Evolutionary conservation across 1,140 invertebrate species (phyloP), one percentile per base, ranked within the genome.

Genomic region (Leptinotarsa undecemlineata): DNA sequence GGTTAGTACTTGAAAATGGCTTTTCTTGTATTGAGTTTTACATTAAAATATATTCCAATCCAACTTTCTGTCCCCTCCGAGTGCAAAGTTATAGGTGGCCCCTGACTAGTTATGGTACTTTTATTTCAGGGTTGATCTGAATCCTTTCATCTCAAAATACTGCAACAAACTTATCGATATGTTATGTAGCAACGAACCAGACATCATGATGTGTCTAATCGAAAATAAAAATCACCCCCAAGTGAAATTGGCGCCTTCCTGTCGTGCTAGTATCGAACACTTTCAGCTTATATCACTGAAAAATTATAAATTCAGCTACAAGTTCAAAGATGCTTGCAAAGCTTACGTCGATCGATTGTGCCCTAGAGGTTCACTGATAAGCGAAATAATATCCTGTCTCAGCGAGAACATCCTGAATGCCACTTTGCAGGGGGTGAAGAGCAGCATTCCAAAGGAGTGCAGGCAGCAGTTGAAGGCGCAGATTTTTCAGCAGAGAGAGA

Each of bases 191-290:
- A 92, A 95, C 78, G 91, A 95, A 82, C 92, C 92, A 76, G 92
- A 97, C 78, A 90, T 98, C 76, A 94, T 99, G 91, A 94, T 97
- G 63, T 99, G 98, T 86, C 87, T 99, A 4, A 95, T 99, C 72
- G 87, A 92, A 97, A 92, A 97, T 82, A 99, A 99, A 88, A 96
- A 97, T 85, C 92, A 96, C 79, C 89, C 91, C 71, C 88, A 92
- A 82, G 86, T 93, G 68, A 90, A 90, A 77, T 87, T 90, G 23
- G 91, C 94, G 83, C 87, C 90, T 4, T 96, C 98, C 85, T 99
- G 98, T 86, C 89, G 92, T 77, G 94, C 94, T 26, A 96, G 96
- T 73, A 93, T 99, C 33, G 97, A 99, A 86, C 97, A 99, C 88
- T 93, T 95, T 82, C 94, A 96, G 86, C 87, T 98, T 62, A 94